Base-by-base conservation (phyloP, 1,140 invertebrate species). In the Drosophila murphyi region DNA sequence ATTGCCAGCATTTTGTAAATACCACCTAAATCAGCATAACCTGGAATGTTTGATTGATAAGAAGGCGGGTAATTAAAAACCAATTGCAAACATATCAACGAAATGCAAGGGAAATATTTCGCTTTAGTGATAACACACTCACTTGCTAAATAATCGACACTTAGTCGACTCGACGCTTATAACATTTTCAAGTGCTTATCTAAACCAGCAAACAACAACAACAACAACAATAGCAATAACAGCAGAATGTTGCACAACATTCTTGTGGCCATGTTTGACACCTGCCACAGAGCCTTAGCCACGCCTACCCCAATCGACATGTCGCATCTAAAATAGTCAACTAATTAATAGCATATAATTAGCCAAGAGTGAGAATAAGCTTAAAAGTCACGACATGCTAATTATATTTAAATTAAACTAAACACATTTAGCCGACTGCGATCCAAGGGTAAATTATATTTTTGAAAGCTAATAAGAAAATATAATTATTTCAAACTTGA, bases 131-230 rank as follows among this genome's bases (percentile, higher is more conserved):
- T 20, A 20, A 20, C 20, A 20, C 20, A 20, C 20, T 20, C 20
- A 20, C 20, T 20, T 20, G 20, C 20, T 20, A 20, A 1, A 20
- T 20, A 50, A 29, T 12, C 29, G 3, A 12, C 48, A 47, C 32
- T 31, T n/a, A 48, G 54, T 41, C 56, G 20, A 55, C 56, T 48
- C 32, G 67, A 76, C 68, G 54, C 70, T 82, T 76, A 51, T 72
- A 68, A 64, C 68, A 67, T 55, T 47, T 51, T 56, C n/a, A 65
- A 69, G 65, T 45, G 78, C 68, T 86, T 82, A 86, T 87, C 75
- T 85, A 34, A 34, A 34, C 3, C 39, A 20, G 20, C 20, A 20
- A 20, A 20, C 12, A 41, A 74, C 74, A 80, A 50, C 45, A 43
- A 6, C 52, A 56, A 50, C 45, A 43, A 6, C 52, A 56, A 48